These are phyloP conservation scores for Cetonia aurata DNA, from an alignment of 2,888 invertebrate genomes.

Conservation along the genomic window DNA sequence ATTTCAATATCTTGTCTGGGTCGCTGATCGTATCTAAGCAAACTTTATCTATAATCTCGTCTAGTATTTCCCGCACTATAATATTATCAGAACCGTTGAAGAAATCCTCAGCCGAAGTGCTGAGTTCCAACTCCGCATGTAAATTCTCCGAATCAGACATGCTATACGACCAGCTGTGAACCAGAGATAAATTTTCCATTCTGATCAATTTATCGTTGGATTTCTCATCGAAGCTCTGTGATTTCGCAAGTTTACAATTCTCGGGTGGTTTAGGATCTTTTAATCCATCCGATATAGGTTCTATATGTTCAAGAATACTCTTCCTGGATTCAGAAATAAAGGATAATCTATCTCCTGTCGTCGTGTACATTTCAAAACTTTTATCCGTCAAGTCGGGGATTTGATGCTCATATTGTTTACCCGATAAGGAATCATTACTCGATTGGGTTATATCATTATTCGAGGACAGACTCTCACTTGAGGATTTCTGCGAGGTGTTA, in stretches of 20 bases:
- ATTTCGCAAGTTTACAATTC: conserved; percentile 58
- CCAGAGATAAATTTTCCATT: conserved; percentile 66
- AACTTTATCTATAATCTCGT: conserved; percentile 72
- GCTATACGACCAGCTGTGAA: conserved; percentile 71
- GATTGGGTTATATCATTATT: conserved; percentile 59
- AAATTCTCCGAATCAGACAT: conserved; percentile 67
- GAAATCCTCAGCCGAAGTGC: conserved; percentile 77
- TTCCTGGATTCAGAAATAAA: conserved; percentile 35
- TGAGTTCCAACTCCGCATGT: conserved; percentile 68
- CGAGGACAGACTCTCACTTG: conserved; percentile 61
- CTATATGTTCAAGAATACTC: conserved; percentile 62
- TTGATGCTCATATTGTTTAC: conserved; percentile 50
- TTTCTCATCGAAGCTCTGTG: conserved; percentile 66
- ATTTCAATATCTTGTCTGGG: conserved; percentile 46
- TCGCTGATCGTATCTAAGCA: conserved; percentile 52
- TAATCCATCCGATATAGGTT: conserved; percentile 63
- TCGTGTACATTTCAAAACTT: conserved; percentile 58
- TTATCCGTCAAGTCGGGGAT: conserved; percentile 49
- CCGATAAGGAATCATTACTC: conserved; percentile 56
- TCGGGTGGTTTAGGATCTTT: conserved; percentile 51
- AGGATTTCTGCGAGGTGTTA: conserved; percentile 57
- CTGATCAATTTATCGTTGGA: conserved; percentile 59
- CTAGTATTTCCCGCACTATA: conserved; percentile 64
- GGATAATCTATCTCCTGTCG: conserved; percentile 24
- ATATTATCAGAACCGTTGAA: conserved; percentile 65